A percentile compares a stretch with the other conserved stretches of the same genome.
Conservation (phyloP, 1,140 invertebrate genomes). For the Eubasilissa regina region DNA sequence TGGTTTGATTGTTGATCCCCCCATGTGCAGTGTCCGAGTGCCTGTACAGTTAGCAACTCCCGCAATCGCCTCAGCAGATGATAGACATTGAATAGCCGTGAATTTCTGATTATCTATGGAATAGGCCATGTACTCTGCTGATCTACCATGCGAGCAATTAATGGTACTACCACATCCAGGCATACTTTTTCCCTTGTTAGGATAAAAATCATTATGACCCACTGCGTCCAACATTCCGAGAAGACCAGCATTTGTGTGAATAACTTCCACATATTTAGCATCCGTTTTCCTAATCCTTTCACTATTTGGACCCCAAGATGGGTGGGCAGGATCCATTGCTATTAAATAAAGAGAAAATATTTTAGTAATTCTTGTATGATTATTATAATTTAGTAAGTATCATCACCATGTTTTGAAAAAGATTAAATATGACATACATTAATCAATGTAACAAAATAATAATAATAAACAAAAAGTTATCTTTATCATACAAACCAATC, state of each 20-base stretch:
- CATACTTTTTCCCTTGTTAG: constrained; percentile 74
- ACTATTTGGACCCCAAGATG: neutral
- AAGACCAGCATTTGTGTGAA: constrained; percentile 77
- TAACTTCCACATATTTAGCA: constrained; percentile 75
- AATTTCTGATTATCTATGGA: constrained; percentile 46
- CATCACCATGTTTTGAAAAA: too few relatives aligned
- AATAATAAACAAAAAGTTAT: too few relatives aligned
- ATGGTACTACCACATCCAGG: constrained; percentile 72
- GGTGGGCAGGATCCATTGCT: constrained; percentile 27
- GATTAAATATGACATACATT: too few relatives aligned
- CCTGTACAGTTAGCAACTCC: constrained; percentile 6
- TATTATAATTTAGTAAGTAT: too few relatives aligned
- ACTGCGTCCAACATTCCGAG: constrained; percentile 71
- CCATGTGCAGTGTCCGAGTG: constrained; percentile 32
- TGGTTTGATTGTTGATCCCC: constrained; percentile 41
- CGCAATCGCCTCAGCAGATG: neutral
- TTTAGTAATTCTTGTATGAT: too few relatives aligned
- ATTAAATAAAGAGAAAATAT: too few relatives aligned
- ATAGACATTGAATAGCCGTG: constrained; percentile 12
- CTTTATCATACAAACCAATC: too few relatives aligned
- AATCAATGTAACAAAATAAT: too few relatives aligned
- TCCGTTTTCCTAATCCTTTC: constrained; percentile 64
- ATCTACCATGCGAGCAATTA: constrained; percentile 60
- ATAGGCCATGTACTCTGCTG: constrained; percentile 63
- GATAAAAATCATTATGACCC: constrained; percentile 77